Percentiles rank a stretch among this genome's conserved stretches.
Evolutionary conservation across 2,113 vertebrate genomes (phyloP).

Genomic region (Hystrix brachyura): DNA sequence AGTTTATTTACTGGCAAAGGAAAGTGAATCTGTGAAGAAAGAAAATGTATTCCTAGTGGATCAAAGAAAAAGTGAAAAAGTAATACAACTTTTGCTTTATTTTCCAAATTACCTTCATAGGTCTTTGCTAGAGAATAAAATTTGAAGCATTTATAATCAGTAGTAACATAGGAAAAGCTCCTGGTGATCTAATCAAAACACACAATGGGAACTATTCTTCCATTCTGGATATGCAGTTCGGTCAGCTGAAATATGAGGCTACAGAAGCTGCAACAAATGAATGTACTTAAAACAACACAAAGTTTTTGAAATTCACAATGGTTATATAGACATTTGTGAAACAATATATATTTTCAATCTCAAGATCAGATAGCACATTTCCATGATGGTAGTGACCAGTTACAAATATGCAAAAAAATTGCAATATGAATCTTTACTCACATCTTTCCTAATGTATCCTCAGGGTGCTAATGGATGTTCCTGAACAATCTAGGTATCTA

Average conservation of each 20-base stretch:
- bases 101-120: constrained; percentile 81
- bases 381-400: neutral
- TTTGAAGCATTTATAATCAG: constrained; percentile 71
- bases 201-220: neutral
- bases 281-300: neutral
- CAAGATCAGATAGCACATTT: neutral
- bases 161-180: constrained; percentile 63
- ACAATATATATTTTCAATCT: rapidly evolving
- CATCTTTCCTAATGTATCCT: neutral
- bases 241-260: neutral
- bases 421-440: neutral
- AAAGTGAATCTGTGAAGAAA: constrained; percentile 70
- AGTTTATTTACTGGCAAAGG: constrained; percentile 76
- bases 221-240: neutral
- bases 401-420: constrained; percentile 19
- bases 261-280: neutral
- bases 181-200: neutral
- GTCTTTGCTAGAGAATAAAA: constrained; percentile 69
- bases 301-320: neutral
- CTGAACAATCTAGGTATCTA: neutral
- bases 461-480: neutral
- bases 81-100: constrained; percentile 72
- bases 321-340: rapidly evolving
- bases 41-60: constrained; percentile 75
- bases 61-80: constrained; percentile 75